These are phyloP conservation scores for Drosophila differens DNA, from an alignment of 2,888 invertebrate genomes.

Conservation along the genomic window DNA sequence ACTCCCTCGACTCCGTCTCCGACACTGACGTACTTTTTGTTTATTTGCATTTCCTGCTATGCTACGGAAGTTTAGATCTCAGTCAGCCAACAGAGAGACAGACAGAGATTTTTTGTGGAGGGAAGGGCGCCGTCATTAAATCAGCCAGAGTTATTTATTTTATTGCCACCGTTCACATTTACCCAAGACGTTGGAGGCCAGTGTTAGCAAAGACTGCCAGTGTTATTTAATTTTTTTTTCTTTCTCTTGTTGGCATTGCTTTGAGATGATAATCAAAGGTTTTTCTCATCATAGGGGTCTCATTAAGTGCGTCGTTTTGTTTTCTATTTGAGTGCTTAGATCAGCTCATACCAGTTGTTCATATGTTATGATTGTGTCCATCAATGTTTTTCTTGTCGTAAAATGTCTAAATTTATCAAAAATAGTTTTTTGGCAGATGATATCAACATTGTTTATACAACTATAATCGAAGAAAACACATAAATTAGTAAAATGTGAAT, in stretches of 20 bases:
- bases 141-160: constrained; percentile 56
- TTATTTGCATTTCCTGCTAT: constrained; percentile 77
- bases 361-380: not conserved
- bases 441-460: constrained; percentile 49
- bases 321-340: constrained; percentile 10
- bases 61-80: constrained; percentile 58
- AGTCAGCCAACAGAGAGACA: constrained; percentile 18
- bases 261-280: constrained; percentile 37
- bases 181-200: constrained; percentile 27
- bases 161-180: constrained; percentile 31
- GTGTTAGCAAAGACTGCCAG: constrained; percentile 10
- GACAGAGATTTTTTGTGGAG: constrained; percentile 2
- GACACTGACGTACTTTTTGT: constrained; percentile 58
- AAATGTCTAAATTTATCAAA: constrained; percentile 28
- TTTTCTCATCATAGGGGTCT: constrained; percentile 37
- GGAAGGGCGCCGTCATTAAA: constrained; percentile 41
- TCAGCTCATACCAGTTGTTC: not conserved
- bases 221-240: constrained; percentile 12
- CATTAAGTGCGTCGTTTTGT: constrained; percentile 26
- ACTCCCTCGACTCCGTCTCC: not conserved
- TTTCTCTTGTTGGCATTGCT: constrained; percentile 13
- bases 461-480: constrained; percentile 19
- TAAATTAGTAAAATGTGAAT: constrained; percentile 18
- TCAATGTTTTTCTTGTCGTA: constrained; percentile 18
- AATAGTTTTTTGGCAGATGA: constrained; percentile 33